phyloP scores from a whole-genome alignment of 2,113 vertebrate species.

The Tenrec ecaudatus region DNA sequence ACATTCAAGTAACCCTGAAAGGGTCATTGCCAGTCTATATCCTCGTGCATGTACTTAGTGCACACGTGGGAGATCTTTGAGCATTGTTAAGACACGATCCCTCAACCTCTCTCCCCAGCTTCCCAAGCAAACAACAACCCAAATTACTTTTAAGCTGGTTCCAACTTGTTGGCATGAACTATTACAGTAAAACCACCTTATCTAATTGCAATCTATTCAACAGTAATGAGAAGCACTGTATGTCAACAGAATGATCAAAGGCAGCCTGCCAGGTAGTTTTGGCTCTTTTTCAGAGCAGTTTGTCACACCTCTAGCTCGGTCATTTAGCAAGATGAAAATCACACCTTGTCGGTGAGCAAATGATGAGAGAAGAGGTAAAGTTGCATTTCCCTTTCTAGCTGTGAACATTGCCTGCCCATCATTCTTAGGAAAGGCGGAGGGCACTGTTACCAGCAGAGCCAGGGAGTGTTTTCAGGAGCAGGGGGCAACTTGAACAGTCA shows the following conservation, averaged over 20 bases:
- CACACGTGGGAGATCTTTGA: background rate
- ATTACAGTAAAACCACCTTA: constrained; percentile 13
- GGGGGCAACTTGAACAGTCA: background rate
- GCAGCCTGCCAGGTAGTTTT: background rate
- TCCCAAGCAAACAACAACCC: constrained; percentile 50
- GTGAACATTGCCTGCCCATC: background rate
- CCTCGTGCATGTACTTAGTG: background rate
- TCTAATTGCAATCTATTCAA: constrained; percentile 27
- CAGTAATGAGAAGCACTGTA: background rate
- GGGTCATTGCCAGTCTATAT: background rate
- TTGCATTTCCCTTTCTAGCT: background rate
- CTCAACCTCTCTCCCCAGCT: background rate
- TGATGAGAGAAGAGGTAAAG: background rate
- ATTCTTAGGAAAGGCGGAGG: background rate
- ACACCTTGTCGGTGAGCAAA: background rate
- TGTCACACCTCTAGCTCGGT: background rate
- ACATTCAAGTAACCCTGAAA: background rate
- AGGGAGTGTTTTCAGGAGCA: background rate
- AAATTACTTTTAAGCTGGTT: constrained; percentile 27
- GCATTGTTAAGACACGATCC: background rate
- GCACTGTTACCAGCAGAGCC: background rate
- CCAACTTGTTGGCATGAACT: constrained; percentile 24
- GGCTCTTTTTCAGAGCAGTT: background rate
- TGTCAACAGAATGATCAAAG: background rate
- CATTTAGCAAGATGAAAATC: constrained; percentile 16